Percentiles rank a stretch among this genome's conserved stretches.
Conservation (phyloP, 2,113 vertebrate species). For the Malurus melanocephalus region DNA sequence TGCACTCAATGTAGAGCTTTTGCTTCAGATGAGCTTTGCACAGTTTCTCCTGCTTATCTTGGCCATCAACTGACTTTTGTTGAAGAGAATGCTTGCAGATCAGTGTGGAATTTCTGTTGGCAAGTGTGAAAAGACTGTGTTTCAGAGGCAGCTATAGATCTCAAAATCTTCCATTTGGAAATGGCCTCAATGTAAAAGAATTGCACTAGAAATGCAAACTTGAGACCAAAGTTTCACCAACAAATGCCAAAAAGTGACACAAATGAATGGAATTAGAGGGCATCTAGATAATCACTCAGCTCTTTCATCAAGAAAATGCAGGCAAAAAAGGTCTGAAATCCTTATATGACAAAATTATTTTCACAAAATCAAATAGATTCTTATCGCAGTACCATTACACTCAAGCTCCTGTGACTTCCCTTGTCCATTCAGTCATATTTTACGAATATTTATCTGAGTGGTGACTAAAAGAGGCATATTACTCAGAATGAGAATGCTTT, state of each 20-base stretch:
- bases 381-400: neutral
- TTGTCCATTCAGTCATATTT: neutral
- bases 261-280: neutral
- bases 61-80: neutral
- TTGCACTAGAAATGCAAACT: neutral
- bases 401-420: neutral
- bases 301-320: neutral
- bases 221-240: neutral
- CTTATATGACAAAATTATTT: neutral
- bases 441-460: neutral
- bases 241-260: neutral
- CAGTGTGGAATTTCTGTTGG: constrained; percentile 21
- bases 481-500: neutral
- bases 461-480: neutral
- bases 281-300: neutral
- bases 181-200: neutral
- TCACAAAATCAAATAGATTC: neutral
- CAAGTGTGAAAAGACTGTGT: neutral
- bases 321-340: neutral
- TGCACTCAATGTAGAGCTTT: neutral
- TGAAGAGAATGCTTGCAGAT: neutral
- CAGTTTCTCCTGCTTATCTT: neutral
- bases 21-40: neutral
- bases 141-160: neutral
- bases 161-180: constrained; percentile 1